Evolutionary conservation across 1,140 invertebrate genomes (phyloP).

Genomic region (Drosophila albomicans): DNA sequence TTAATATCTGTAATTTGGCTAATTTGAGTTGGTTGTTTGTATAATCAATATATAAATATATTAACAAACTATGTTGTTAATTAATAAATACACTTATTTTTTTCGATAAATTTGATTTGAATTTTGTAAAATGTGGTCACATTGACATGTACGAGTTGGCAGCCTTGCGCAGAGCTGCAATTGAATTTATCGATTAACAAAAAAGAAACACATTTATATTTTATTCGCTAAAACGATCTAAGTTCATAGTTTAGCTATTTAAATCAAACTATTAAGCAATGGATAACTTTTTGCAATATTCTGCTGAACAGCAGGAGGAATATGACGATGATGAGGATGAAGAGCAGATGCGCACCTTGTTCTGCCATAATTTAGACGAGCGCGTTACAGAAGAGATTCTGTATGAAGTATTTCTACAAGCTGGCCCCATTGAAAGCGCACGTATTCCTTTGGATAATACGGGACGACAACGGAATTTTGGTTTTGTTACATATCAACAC

Average conservation of each 20-base stretch:
- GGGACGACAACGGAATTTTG: conserved; percentile 89
- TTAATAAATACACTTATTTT: too few relatives aligned
- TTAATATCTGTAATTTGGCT: background rate
- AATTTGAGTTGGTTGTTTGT: too few relatives aligned
- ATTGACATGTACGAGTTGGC: background rate
- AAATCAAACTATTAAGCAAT: conserved; percentile 20
- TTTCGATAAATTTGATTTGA: background rate
- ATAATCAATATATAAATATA: too few relatives aligned
- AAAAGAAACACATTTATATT: background rate
- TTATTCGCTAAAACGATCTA: too few relatives aligned
- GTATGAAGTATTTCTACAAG: conserved; percentile 93
- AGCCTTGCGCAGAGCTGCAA: background rate
- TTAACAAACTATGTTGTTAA: background rate
- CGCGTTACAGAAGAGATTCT: conserved; percentile 91
- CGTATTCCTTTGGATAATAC: conserved; percentile 90
- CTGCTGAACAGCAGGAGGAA: conserved; percentile 25
- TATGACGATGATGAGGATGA: conserved; percentile 80
- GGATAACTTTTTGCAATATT: conserved; percentile 36
- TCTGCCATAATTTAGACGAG: conserved; percentile 91
- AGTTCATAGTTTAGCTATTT: background rate
- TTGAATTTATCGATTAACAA: background rate
- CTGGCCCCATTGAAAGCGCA: conserved; percentile 91
- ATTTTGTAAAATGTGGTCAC: background rate
- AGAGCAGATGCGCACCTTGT: conserved; percentile 88
- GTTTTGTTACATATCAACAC: conserved; percentile 91